Evolutionary conservation across 2,797 vertebrate genomes (phyloP), one percentile per base, ranked within the genome.

Genomic region (Mus spretus): DNA sequence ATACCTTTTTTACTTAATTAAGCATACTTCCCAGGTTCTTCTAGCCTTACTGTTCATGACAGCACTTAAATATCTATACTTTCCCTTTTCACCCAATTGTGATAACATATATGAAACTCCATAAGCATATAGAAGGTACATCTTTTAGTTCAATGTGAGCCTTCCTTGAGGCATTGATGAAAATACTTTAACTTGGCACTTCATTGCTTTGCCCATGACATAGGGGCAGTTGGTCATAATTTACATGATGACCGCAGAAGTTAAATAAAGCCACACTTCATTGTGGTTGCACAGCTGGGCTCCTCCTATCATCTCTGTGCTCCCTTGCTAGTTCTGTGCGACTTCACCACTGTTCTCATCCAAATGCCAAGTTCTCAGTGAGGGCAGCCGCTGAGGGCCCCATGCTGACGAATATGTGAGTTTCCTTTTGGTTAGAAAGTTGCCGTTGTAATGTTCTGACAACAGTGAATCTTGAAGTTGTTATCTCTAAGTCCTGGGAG

Each of bases 401-500:
- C 19, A 17, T 40, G 40, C 8, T 78, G 44, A 19, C 19, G 67
- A n/a, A n/a, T 70, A 70, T n/a, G 19, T 19, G 34, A n/a, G 70
- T 92, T 96, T 92, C 8, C 19, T 78, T 92, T 79, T 11, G 22
- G 37, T 86, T 17, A 44, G 24, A 74, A 13, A 55, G 12, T 24
- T 89, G 57, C 17, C 15, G 20, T 40, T 40, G 15, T 50, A 57
- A 88, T 89, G 47, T 55, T 86, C 40, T 84, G 57, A 34, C 50
- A 93, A 34, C 17, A 94, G 22, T 84, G 63, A 96, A 94, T 78
- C 37, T 85, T 47, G 92, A 89, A 95, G 57, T 67, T 96, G 92
- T 85, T 87, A 88, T 98, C 82, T 92, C 53, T 90, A 93, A 96
- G 77, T 92, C 55, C 83, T 81, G 63, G 89, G 87, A 70, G 55